Evolutionary conservation across 2,888 invertebrate species (phyloP).

Genomic region (Lampropteryx suffumata): DNA sequence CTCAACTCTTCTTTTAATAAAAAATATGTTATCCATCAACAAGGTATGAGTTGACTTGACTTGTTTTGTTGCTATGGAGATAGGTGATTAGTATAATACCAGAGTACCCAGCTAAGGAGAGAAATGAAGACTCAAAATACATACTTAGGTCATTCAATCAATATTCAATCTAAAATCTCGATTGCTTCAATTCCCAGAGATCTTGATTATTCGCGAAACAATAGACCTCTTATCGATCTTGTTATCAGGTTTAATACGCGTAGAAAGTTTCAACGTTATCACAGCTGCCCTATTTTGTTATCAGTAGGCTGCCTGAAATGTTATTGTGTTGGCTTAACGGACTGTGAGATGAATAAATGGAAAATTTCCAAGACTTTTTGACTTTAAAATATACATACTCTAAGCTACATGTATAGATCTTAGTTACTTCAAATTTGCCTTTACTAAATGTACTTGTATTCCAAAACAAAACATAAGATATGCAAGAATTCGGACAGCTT

Average conservation of each 20-base stretch:
- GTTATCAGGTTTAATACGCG: conserved; percentile 79
- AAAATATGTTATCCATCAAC: too few relatives aligned
- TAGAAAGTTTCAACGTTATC: conserved; percentile 74
- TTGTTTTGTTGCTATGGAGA: too few relatives aligned
- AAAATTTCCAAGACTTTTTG: conserved; percentile 3
- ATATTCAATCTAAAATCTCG: conserved; percentile 74
- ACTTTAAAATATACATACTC: too few relatives aligned
- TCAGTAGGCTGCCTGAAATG: conserved; percentile 65
- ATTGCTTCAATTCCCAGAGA: conserved; percentile 48
- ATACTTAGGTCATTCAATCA: conserved; percentile 32
- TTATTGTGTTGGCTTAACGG: conserved; percentile 74
- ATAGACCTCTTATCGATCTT: conserved; percentile 57
- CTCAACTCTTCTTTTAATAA: too few relatives aligned
- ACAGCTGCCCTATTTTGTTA: conserved; percentile 75
- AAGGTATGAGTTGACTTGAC: too few relatives aligned
- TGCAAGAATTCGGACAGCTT: too few relatives aligned
- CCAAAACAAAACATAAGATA: too few relatives aligned
- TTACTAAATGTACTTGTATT: too few relatives aligned
- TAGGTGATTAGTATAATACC: too few relatives aligned
- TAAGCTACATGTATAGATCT: too few relatives aligned
- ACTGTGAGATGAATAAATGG: conserved; percentile 52
- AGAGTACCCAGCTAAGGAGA: too few relatives aligned
- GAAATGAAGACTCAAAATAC: not conserved
- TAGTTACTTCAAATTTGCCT: too few relatives aligned
- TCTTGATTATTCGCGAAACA: conserved; percentile 63